Conservation (phyloP, 2,113 vertebrate species). For the Mormoops blainvillei region DNA sequence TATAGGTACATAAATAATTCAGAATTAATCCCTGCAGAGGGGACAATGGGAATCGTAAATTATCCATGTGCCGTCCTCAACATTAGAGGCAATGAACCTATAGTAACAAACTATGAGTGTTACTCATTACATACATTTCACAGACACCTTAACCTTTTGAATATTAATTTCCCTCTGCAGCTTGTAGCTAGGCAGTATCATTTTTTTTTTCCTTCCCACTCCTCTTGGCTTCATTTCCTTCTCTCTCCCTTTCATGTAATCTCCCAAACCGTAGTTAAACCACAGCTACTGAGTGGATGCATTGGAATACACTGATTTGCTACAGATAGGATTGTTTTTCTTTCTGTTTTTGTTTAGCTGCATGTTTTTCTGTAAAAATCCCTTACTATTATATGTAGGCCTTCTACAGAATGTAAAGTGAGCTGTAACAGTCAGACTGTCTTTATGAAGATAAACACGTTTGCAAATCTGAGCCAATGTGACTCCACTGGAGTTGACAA, state of each 20-base stretch:
- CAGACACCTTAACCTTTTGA: slow-evolving; percentile 95
- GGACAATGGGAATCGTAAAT: slow-evolving; percentile 98
- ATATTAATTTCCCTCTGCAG: slow-evolving; percentile 90
- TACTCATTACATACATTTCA: slow-evolving; percentile 94
- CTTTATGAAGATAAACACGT: slow-evolving; percentile 20
- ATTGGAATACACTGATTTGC: slow-evolving; percentile 71
- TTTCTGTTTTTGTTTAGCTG: slow-evolving; percentile 43
- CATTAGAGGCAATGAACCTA: slow-evolving; percentile 93
- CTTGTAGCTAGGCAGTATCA: slow-evolving; percentile 78
- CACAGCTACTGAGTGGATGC: slow-evolving; percentile 57
- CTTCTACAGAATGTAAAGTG: slow-evolving; percentile 28
- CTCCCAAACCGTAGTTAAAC: slow-evolving; percentile 66
- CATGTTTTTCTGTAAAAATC: slow-evolving; percentile 25
- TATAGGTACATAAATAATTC: slow-evolving; percentile 99
- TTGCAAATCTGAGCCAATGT: slow-evolving; percentile 36
- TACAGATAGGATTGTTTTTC: slow-evolving; percentile 41
- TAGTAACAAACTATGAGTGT: slow-evolving; percentile 93
- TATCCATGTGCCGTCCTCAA: slow-evolving; percentile 92
- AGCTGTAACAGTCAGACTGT: not conserved
- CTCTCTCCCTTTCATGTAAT: slow-evolving; percentile 51
- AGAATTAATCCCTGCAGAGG: slow-evolving; percentile 98
- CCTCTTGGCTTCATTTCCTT: slow-evolving; percentile 69
- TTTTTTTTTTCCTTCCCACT: slow-evolving; percentile 66
- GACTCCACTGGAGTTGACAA: not conserved
- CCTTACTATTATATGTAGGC: slow-evolving; percentile 44